Base-by-base conservation (phyloP, 2,888 invertebrate species). In the Hirtodrosophila cameraria region DNA sequence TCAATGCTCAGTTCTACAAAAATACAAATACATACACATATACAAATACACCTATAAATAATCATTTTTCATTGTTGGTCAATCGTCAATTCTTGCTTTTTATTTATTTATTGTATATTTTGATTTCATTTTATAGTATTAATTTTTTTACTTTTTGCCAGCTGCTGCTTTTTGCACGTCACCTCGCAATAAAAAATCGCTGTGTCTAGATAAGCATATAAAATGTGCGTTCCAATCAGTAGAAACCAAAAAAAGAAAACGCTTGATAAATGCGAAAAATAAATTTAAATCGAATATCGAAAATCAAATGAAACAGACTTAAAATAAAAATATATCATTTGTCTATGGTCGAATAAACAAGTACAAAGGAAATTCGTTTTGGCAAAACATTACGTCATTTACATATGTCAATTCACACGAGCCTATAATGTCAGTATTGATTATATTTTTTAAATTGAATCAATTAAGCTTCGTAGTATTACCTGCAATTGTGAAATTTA, bases 201-300 rank as follows among this genome's bases (percentile, higher is more conserved):
- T n/a, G 36, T 62, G 55, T 63, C 35, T 57, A 69, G 83, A 80
- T 78, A 79, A 78, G 75, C 81, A 35, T 67, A 59, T 57, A 71
- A 41, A 76, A 65, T 57, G 54, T 46, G 49, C 39, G 46, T 35
- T 28, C 55, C 63, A 74, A 71, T 68, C 65, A 63, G 36, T 43
- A 12, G 49, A 52, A 28, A 55, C 39, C 59, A 67, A 65, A 52
- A 72, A 48, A 23, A 23, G 11, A 35, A 20, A 28, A 27, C 15
- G 49, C 13, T 23, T 55, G 38, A 63, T 58, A 52, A 55, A 55
- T 43, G 49, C 35, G 43, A 38, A 52, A 49, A 60, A 46, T 36
- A 54, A 53, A 76, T 52, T 41, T 15, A 55, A 45, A 62, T 46
- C 13, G 23, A 71, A 58, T 23, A 18, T n/a, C n/a, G 8, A 46